phyloP scores from a whole-genome alignment of 2,113 vertebrate species.

The Cinclus cinclus region DNA sequence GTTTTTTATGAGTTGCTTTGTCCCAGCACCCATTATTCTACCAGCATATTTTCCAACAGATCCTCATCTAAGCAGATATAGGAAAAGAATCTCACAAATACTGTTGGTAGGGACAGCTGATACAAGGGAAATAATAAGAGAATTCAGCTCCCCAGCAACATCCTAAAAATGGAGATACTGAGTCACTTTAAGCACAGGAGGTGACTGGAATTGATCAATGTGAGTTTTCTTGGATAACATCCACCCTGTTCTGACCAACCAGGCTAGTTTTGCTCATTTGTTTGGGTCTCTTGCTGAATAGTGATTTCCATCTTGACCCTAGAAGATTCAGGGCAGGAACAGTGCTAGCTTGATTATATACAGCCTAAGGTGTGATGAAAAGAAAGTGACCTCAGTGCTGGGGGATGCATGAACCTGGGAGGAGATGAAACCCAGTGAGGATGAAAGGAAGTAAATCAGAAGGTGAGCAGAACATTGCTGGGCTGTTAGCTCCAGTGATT shows the following conservation, averaged over 20 bases:
- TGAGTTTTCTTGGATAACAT: conserved; percentile 46
- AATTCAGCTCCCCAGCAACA: conserved; percentile 58
- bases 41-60: not conserved
- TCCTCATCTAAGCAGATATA: conserved; percentile 26
- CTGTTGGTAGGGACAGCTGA: not conserved
- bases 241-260: conserved; percentile 22
- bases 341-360: conserved; percentile 31
- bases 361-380: conserved; percentile 35
- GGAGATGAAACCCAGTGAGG: conserved; percentile 22
- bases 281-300: conserved; percentile 38
- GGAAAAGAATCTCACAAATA: conserved; percentile 25
- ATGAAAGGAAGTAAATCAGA: conserved; percentile 68
- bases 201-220: conserved; percentile 63
- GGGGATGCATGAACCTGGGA: conserved; percentile 31
- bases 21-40: conserved; percentile 34
- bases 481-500: conserved; percentile 56
- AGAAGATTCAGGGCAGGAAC: conserved; percentile 17
- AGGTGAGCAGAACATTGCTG: conserved; percentile 63
- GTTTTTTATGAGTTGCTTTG: not conserved
- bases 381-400: conserved; percentile 41
- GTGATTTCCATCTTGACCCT: conserved; percentile 33
- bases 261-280: conserved; percentile 53
- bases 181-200: conserved; percentile 64
- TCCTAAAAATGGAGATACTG: conserved; percentile 67
- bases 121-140: conserved; percentile 41